Percentiles rank a stretch among this genome's conserved stretches.
Evolutionary conservation across 2,797 vertebrate species (phyloP).

Genomic region (Acanthopagrus latus): DNA sequence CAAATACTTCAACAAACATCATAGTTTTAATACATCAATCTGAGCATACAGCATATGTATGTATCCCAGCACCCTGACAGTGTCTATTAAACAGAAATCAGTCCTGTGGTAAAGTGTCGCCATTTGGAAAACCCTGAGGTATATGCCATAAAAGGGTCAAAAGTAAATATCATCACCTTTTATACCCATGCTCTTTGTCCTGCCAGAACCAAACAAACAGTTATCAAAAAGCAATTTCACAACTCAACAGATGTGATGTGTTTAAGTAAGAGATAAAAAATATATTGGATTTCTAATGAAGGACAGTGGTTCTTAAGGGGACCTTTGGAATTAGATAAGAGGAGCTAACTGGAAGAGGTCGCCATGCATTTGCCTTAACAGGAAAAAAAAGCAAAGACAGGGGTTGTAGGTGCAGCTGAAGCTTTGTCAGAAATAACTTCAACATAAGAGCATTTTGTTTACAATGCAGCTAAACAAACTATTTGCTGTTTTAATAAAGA

Average conservation of each 20-base stretch:
- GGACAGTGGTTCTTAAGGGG: constrained; percentile 31
- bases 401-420: no score
- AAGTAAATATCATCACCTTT: not conserved
- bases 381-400: no score
- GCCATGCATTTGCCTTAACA: no score
- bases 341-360: no score
- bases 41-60: not conserved
- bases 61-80: no score
- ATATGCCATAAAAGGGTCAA: not conserved
- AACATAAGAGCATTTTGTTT: no score
- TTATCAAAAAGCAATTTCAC: not conserved
- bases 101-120: not conserved
- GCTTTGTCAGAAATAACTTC: no score
- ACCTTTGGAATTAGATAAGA: constrained; percentile 72
- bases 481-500: no score
- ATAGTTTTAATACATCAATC: constrained; percentile 4
- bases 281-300: not conserved
- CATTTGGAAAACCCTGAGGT: not conserved
- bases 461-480: no score
- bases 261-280: not conserved
- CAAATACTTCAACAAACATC: constrained; percentile 52
- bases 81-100: not conserved
- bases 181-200: not conserved
- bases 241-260: not conserved
- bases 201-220: not conserved